Base-by-base conservation (phyloP, 1,140 invertebrate genomes). In the Arion vulgaris region DNA sequence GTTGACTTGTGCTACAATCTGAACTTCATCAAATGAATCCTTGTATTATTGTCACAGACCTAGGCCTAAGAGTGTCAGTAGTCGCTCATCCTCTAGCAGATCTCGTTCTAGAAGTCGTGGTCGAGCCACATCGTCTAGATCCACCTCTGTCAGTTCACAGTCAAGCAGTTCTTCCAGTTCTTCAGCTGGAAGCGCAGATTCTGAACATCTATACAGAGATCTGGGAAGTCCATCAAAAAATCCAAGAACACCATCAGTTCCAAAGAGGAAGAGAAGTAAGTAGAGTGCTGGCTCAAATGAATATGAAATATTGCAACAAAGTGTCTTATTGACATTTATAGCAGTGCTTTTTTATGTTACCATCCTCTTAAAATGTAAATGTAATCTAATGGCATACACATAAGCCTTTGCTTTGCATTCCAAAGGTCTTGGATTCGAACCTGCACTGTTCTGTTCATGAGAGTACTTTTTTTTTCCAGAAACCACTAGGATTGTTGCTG, bases 161-260 rank as follows among this genome's bases (percentile, higher is more conserved):
- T 88, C 85, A 89, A 93, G 93, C 49, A 88, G 89, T 26, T 80
- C 81, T 0, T 87, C 88, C 9, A 82, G 81, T 34, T 87, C 86
- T 26, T 88, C 88, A 1, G 86, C 85, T 45, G 87, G 89, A 28
- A 90, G 88, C 74, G 87, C 88, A 9, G 89, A 89, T 74, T 89
- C 89, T 17, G 88, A 89, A 26, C 85, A 90, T 84, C 82, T 90
- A 68, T 90, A 91, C 72, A 72, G 89, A 80, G 90, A 89, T 57
- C 84, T 91, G 23, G 87, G 83, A 23, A 85, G 83, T 38, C 82
- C 82, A 34, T 62, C 81, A 15, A 83, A 83, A 28, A 38, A 80
- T 38, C 69, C 74, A 23, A 57, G 62, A 51, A 19, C 62, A 53
- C 15, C 62, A 17, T 5, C 38, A 4, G 76, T 79, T 0, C 36